phyloP scores from a whole-genome alignment of 2,797 vertebrate genomes.

The Pangasius djambal region DNA sequence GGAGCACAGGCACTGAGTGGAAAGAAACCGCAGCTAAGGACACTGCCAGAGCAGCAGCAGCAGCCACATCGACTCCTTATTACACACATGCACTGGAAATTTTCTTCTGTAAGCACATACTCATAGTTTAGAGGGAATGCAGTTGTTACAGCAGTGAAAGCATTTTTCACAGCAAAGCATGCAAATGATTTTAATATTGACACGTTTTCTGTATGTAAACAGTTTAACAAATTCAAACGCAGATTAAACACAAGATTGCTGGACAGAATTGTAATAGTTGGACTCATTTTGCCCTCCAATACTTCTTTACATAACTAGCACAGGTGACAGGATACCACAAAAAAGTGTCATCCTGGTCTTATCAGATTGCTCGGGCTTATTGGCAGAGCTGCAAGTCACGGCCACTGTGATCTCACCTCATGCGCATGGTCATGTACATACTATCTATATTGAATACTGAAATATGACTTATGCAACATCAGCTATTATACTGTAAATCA shows the following conservation, averaged over 20 bases:
- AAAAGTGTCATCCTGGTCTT: not conserved
- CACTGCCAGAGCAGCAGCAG: constrained; percentile 45
- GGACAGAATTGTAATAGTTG: not conserved
- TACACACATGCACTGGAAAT: not conserved
- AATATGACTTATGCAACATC: not conserved
- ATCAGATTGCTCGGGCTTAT: not conserved
- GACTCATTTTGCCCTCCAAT: not conserved
- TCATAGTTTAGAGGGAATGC: not conserved
- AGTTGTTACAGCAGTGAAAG: not conserved
- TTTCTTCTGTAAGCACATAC: not conserved
- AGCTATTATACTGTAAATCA: not conserved
- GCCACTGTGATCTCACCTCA: not conserved
- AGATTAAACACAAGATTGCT: not conserved
- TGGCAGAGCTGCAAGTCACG: not conserved
- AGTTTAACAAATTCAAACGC: constrained; percentile 3
- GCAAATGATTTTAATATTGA: too few species aligned
- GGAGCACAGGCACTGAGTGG: constrained; percentile 68
- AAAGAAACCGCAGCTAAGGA: constrained; percentile 67
- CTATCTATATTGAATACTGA: not conserved
- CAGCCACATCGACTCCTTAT: constrained; percentile 34
- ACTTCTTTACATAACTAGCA: not conserved
- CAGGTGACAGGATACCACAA: constrained; percentile 1
- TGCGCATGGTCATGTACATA: not conserved
- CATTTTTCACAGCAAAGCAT: constrained; percentile 11
- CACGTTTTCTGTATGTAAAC: too few species aligned